A percentile compares a stretch with the other conserved stretches of the same genome.
phyloP scores from a whole-genome alignment of 2,797 vertebrate species.

The Sternarchorhynchus goeldii region DNA sequence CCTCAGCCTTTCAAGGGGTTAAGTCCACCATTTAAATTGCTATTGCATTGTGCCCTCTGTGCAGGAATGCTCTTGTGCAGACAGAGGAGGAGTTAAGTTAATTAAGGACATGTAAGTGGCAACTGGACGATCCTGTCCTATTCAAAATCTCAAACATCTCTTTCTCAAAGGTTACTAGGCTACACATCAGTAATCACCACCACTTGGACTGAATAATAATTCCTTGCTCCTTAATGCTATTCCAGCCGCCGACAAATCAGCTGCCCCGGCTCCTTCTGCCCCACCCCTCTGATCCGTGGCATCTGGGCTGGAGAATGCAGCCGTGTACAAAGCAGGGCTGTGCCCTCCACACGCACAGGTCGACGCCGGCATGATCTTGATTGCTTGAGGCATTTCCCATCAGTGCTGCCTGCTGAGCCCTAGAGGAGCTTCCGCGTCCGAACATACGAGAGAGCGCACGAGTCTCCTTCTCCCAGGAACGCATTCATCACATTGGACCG shows the following conservation, averaged over 20 bases:
- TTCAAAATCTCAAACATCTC: slow-evolving; percentile 22
- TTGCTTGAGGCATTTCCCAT: neutral
- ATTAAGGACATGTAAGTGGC: slow-evolving; percentile 15
- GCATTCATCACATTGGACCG: too few relatives aligned
- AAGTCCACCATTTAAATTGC: slow-evolving; percentile 10
- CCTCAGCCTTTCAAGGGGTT: neutral
- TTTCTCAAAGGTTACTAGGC: neutral
- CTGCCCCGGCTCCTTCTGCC: neutral
- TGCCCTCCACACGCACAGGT: too few relatives aligned
- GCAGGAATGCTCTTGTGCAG: neutral
- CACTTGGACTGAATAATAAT: slow-evolving; percentile 15
- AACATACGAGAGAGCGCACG: neutral
- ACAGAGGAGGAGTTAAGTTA: neutral
- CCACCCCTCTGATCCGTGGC: neutral
- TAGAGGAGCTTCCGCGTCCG: neutral
- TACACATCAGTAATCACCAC: slow-evolving; percentile 14
- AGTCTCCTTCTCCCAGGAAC: neutral
- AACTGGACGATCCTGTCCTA: neutral
- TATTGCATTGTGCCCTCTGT: neutral
- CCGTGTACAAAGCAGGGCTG: too few relatives aligned
- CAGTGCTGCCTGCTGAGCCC: neutral
- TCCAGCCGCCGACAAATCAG: slow-evolving; percentile 4
- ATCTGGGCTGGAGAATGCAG: neutral
- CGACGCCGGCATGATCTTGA: neutral
- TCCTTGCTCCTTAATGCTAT: neutral